Evolutionary conservation across 2,113 vertebrate species (phyloP).

Genomic region (Taurulus bubalis): DNA sequence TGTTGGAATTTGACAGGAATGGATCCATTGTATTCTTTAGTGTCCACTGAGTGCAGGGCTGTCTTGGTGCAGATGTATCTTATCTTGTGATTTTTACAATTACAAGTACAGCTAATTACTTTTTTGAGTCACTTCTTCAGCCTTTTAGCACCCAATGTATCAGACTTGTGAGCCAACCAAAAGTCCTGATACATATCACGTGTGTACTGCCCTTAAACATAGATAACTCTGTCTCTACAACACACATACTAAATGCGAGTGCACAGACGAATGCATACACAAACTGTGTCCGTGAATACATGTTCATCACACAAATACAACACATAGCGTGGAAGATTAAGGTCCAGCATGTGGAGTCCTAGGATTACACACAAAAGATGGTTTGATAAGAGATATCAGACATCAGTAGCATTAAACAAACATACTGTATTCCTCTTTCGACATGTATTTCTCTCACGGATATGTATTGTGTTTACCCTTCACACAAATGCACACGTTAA

Average conservation of each 20-base stretch:
- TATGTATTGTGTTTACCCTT: slow-evolving; percentile 13
- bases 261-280: background rate
- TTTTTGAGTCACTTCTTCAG: slow-evolving; percentile 31
- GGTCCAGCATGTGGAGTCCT: background rate
- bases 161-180: slow-evolving; percentile 7
- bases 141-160: background rate
- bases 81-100: slow-evolving; percentile 39
- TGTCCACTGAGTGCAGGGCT: background rate
- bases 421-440: background rate
- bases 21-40: slow-evolving; percentile 2
- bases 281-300: background rate
- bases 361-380: background rate
- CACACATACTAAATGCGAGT: background rate
- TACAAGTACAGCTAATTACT: slow-evolving; percentile 29
- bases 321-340: background rate
- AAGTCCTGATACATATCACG: slow-evolving; percentile 13
- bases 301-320: slow-evolving; percentile 4
- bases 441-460: background rate
- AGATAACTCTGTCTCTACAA: background rate
- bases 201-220: background rate
- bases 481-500: slow-evolving; percentile 20
- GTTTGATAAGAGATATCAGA: background rate
- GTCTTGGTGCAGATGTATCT: slow-evolving; percentile 2
- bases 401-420: background rate
- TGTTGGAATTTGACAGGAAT: background rate